Percentiles rank a stretch among this genome's conserved stretches.
phyloP scores from a whole-genome alignment of 2,113 vertebrate genomes.

The Neomonachus schauinslandi region DNA sequence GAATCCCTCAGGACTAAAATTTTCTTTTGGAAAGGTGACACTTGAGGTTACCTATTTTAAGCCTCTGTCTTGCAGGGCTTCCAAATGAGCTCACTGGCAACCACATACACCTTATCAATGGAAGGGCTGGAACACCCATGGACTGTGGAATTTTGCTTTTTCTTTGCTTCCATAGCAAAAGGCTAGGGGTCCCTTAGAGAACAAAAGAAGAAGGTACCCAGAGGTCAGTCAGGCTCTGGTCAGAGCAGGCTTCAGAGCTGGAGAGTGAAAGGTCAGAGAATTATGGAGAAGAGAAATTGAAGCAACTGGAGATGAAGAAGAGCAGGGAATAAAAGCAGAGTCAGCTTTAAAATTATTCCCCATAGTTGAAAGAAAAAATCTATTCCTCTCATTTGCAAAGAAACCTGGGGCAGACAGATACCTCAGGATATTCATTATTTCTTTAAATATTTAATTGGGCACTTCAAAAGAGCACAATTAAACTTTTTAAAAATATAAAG shows the following conservation, averaged over 20 bases:
- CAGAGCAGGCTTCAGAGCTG: neutral
- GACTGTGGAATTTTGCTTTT: neutral
- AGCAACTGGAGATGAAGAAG: neutral
- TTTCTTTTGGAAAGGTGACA: neutral
- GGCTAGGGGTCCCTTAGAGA: neutral
- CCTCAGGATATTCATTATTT: conserved; percentile 12
- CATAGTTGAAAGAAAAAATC: neutral
- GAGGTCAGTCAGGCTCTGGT: no score
- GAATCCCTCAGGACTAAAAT: neutral
- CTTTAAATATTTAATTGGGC: conserved; percentile 59
- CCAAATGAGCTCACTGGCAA: neutral
- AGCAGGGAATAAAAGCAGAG: conserved; percentile 38
- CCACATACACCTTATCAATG: neutral
- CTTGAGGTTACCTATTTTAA: neutral
- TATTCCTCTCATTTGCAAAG: neutral
- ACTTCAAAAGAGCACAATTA: conserved; percentile 58
- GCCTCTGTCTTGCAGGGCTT: neutral
- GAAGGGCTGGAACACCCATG: fast-evolving
- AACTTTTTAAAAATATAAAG: conserved; percentile 35
- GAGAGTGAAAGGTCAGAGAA: neutral
- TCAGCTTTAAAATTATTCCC: neutral
- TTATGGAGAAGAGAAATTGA: neutral
- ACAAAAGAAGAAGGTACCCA: neutral
- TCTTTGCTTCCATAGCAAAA: neutral
- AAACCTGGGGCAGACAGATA: neutral